Evolutionary conservation across 2,888 invertebrate genomes (phyloP).

Genomic region (Malachius bipustulatus): DNA sequence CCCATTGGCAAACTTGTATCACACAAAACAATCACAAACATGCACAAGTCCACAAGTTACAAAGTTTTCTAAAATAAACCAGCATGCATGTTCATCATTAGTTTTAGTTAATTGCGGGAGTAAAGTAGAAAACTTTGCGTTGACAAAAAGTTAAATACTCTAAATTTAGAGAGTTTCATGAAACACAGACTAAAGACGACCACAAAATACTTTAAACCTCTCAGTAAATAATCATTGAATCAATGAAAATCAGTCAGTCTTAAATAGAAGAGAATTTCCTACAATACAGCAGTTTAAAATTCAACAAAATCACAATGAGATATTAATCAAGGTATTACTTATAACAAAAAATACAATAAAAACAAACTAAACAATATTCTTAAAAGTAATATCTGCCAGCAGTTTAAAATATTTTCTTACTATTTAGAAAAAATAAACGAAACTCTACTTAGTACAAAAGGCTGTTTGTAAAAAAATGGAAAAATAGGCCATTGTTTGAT

Average conservation of each 20-base stretch:
- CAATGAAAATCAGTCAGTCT: slow-evolving; percentile 12
- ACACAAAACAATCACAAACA: slow-evolving; percentile 35
- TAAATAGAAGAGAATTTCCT: slow-evolving; percentile 9
- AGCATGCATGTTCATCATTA: background rate
- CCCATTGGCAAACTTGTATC: slow-evolving; percentile 31
- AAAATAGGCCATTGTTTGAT: too few relatives aligned
- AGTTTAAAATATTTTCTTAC: too few relatives aligned
- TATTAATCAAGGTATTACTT: slow-evolving; percentile 7
- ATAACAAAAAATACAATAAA: too few relatives aligned
- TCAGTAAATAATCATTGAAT: slow-evolving; percentile 7
- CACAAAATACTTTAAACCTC: slow-evolving; percentile 18
- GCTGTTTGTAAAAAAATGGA: too few relatives aligned
- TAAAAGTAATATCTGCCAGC: too few relatives aligned
- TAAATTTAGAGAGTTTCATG: slow-evolving; percentile 16
- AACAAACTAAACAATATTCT: too few relatives aligned
- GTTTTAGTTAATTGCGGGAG: background rate
- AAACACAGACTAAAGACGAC: slow-evolving; percentile 20
- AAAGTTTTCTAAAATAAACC: slow-evolving; percentile 19
- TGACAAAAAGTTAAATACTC: slow-evolving; percentile 13
- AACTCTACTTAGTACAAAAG: too few relatives aligned
- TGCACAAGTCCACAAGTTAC: slow-evolving; percentile 28
- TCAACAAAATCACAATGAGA: slow-evolving; percentile 9
- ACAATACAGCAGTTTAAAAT: background rate
- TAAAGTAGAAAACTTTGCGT: slow-evolving; percentile 14
- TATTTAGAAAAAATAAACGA: too few relatives aligned